A percentile compares a stretch with the other conserved stretches of the same genome.
Conservation (phyloP, 2,888 invertebrate species). For the Apeira syringaria region DNA sequence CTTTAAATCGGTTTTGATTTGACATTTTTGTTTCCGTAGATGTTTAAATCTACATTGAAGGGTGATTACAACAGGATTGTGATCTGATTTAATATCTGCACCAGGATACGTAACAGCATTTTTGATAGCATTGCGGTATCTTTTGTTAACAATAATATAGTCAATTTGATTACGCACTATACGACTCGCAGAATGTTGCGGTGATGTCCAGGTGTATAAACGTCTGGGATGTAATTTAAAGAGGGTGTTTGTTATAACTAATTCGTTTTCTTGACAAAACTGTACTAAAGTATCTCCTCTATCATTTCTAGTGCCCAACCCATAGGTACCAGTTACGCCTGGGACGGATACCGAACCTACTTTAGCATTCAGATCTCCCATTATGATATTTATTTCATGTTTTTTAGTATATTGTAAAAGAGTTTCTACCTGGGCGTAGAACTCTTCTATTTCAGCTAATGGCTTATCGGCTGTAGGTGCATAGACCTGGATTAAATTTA, state of each 20-base stretch:
- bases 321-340: neutral
- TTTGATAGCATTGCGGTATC: too few relatives aligned
- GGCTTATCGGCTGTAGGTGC: neutral
- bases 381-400: neutral
- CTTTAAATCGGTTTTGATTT: too few relatives aligned
- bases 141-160: too few relatives aligned
- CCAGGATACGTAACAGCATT: too few relatives aligned
- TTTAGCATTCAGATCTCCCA: neutral
- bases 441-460: neutral
- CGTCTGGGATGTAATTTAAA: neutral
- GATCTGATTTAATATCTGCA: too few relatives aligned
- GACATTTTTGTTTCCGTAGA: neutral
- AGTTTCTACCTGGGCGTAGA: neutral
- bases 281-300: neutral
- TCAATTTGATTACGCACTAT: too few relatives aligned
- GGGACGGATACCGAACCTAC: neutral
- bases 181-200: too few relatives aligned
- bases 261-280: neutral
- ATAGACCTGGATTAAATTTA: neutral
- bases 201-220: too few relatives aligned
- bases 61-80: neutral
- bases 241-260: neutral
- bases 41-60: too few relatives aligned
- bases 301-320: neutral
- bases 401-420: neutral